Base-by-base conservation (phyloP, 2,113 vertebrate genomes). In the Actenoides hombroni region DNA sequence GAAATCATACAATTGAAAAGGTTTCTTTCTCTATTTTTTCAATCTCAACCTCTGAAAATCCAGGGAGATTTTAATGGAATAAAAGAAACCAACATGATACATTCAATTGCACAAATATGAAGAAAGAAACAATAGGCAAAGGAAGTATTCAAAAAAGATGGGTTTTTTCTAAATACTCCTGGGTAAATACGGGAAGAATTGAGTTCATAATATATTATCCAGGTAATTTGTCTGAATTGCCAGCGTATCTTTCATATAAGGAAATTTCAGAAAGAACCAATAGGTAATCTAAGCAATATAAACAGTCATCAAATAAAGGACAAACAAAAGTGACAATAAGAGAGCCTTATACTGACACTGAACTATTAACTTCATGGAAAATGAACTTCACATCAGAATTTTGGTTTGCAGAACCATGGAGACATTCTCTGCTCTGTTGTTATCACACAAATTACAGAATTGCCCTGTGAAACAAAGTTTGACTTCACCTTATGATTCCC, bases 381-480 rank as follows among this genome's bases (percentile, higher is more conserved):
- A 92, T 61, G 19, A 44, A 35, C 5, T 86, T 78, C 64, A 60
- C 31, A 51, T 39, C 19, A 81, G 26, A 48, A 48, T 76, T 75
- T 9, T 53, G 23, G 20, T 53, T 53, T 83, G 37, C n/a, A 84
- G 69, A 90, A 61, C 48, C 31, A 69, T 11, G 12, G 21, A 71
- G 3, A 37, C 20, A 23, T 17, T 12, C 13, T 83, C 87, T 90
- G 37, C 14, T 59, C 23, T 2, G 1, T 26, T 77, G 14, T 35
- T 60, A 10, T 73, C 67, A 40, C 35, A 69, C 11, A 76, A 37
- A 46, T 53, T 46, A 64, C 46, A 20, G 44, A 61, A 89, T 79
- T 83, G n/a, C 24, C 35, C 65, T 54, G 9, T 78, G 56, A 90
- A 95, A 80, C 11, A 4, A 96, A 96, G 77, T 94, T 92, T 82